Evolutionary conservation across 92 coral and sea anemone genomes (phyloP).

Genomic region (Zoanthus sociatus): DNA sequence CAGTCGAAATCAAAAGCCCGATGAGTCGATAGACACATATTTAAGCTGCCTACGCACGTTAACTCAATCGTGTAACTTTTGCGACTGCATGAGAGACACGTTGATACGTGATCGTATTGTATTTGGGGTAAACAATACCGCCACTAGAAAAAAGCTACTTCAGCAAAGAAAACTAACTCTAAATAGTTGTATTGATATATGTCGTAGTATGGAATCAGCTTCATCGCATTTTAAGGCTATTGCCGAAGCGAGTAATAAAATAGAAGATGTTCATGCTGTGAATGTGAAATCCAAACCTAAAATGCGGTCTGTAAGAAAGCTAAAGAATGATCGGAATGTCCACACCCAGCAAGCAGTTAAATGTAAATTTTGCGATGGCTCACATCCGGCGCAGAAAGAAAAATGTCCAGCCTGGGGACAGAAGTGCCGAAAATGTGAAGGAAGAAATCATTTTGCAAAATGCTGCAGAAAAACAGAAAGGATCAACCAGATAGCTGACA

Average conservation of each 20-base stretch:
- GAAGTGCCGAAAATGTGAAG: constrained; percentile 33
- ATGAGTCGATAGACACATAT: constrained; percentile 31
- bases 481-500: neutral
- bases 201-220: constrained; percentile 30
- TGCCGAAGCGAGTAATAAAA: no score
- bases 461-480: constrained; percentile 9
- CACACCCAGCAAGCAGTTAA: neutral
- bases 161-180: constrained; percentile 46
- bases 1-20: constrained; percentile 25
- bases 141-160: constrained; percentile 40
- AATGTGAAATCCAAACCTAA: neutral
- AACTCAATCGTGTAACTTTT: constrained; percentile 51
- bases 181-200: constrained; percentile 30
- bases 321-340: neutral
- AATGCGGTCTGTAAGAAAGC: neutral
- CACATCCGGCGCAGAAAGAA: constrained; percentile 44
- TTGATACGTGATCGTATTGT: constrained; percentile 52
- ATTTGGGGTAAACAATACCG: constrained; percentile 41
- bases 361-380: constrained; percentile 42
- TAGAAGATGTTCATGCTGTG: constrained; percentile 16
- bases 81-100: constrained; percentile 52
- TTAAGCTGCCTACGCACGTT: constrained; percentile 39
- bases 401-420: constrained; percentile 58
- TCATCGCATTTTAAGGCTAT: neutral
- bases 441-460: constrained; percentile 39